These are phyloP conservation scores for Sinelater perroti DNA, from an alignment of 2,888 invertebrate species.

Conservation along the genomic window DNA sequence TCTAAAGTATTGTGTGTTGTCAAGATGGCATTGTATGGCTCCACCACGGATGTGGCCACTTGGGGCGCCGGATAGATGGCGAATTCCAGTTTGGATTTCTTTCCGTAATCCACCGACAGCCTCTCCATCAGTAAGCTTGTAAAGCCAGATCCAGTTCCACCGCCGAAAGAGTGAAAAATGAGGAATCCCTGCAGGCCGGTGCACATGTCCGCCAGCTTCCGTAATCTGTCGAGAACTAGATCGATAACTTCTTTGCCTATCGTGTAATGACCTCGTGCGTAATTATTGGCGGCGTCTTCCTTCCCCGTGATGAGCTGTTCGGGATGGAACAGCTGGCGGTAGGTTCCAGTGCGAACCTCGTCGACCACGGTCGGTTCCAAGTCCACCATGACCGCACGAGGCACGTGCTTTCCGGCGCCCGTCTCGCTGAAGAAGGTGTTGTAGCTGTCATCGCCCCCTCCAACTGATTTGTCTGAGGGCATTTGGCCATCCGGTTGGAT, in stretches of 20 bases:
- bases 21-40: conserved; percentile 71
- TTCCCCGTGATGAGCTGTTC: conserved; percentile 84
- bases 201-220: conserved; percentile 73
- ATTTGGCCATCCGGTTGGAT: conserved; percentile 66
- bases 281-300: conserved; percentile 87
- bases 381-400: conserved; percentile 82
- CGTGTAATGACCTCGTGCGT: conserved; percentile 79
- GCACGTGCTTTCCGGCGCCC: conserved; percentile 82
- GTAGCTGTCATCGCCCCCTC: conserved; percentile 58
- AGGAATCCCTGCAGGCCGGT: conserved; percentile 68
- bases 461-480: conserved; percentile 62
- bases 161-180: conserved; percentile 71
- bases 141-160: conserved; percentile 72
- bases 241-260: conserved; percentile 78
- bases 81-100: conserved; percentile 54
- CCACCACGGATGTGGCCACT: conserved; percentile 61
- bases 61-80: conserved; percentile 33
- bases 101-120: conserved; percentile 24
- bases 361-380: conserved; percentile 84
- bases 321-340: conserved; percentile 78
- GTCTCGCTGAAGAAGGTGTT: conserved; percentile 81
- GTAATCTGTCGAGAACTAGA: conserved; percentile 71
- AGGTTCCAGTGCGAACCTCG: conserved; percentile 70
- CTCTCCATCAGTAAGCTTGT: conserved; percentile 64
- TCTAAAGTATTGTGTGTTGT: conserved; percentile 70